These are phyloP conservation scores for Drosophila paranaensis DNA, from an alignment of 2,888 invertebrate species.

Conservation along the genomic window DNA sequence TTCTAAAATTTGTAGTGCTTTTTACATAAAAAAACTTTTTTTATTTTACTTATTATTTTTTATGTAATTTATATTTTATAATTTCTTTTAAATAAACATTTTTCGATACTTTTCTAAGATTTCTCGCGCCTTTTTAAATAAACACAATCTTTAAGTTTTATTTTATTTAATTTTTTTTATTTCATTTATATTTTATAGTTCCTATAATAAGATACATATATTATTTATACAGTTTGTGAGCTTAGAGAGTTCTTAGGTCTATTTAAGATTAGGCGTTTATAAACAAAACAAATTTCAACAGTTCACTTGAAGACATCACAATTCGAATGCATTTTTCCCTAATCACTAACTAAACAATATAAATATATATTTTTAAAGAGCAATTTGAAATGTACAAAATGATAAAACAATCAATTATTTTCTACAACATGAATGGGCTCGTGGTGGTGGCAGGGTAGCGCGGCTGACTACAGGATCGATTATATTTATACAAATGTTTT, in stretches of 20 bases:
- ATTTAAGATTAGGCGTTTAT: constrained; percentile 49
- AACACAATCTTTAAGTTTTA: too few species aligned
- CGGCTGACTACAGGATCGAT: constrained; percentile 48
- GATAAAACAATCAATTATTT: constrained; percentile 42
- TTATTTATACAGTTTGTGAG: constrained; percentile 56
- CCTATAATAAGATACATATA: constrained; percentile 45
- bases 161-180: too few species aligned
- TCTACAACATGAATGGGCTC: constrained; percentile 34
- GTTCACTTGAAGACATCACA: constrained; percentile 77
- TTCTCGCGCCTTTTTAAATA: too few species aligned
- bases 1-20: too few species aligned
- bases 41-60: too few species aligned
- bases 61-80: too few species aligned
- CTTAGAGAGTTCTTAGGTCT: constrained; percentile 42
- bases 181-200: background rate
- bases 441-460: constrained; percentile 17
- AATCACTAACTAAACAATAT: constrained; percentile 61
- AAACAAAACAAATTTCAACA: constrained; percentile 75
- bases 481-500: constrained; percentile 41
- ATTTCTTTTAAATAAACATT: too few species aligned
- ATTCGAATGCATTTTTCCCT: constrained; percentile 60
- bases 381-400: constrained; percentile 65
- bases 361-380: constrained; percentile 61
- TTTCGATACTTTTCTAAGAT: too few species aligned
- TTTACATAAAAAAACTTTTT: too few species aligned